Evolutionary conservation across 2,888 invertebrate species (phyloP), one percentile per base, ranked within the genome.

Genomic region (Lochmaea crataegi): DNA sequence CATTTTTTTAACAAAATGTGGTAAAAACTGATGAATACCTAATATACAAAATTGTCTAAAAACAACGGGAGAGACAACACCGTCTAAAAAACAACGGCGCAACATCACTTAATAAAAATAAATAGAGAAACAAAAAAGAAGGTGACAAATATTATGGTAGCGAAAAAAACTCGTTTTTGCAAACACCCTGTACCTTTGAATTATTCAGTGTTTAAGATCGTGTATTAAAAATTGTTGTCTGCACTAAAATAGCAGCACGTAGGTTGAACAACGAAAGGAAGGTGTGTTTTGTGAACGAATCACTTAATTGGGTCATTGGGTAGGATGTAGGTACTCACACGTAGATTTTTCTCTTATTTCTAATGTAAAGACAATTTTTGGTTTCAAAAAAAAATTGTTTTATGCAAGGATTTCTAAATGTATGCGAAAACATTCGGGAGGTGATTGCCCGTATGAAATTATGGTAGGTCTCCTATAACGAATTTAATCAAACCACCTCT

Each of bases 251-350:
- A 63, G 42, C 42, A 16, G 18, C 12, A 42, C 42, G 61, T 63
- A 42, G 61, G 61, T 42, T 18, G 42, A 63, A 63, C 61, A 63
- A 63, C 61, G 61, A 16, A 63, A 11, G n/a, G 18, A 63, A 42
- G 61, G 61, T 42, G 61, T 63, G 61, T 63, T 63, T 53, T 58
- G 18, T 63, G 42, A 42, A 42, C 42, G 61, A 42, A 14, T 32
- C 26, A n/a, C 42, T 63, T 38, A 63, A 63, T 42, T 63, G 18
- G 61, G 61, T 63, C 61, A 63, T 41, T 42, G 61, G 61, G 61
- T 63, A 41, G 61, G 61, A 38, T 41, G 61, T n/a, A 42, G 42
- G 61, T 16, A 63, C 18, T 63, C 11, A 60, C 26, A 22, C 60
- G 18, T 38, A 11, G 32, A 60, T 14, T 32, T 32, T 60, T 60